phyloP scores from a whole-genome alignment of 1,140 invertebrate genomes.

The Hylaeus volcanicus region DNA sequence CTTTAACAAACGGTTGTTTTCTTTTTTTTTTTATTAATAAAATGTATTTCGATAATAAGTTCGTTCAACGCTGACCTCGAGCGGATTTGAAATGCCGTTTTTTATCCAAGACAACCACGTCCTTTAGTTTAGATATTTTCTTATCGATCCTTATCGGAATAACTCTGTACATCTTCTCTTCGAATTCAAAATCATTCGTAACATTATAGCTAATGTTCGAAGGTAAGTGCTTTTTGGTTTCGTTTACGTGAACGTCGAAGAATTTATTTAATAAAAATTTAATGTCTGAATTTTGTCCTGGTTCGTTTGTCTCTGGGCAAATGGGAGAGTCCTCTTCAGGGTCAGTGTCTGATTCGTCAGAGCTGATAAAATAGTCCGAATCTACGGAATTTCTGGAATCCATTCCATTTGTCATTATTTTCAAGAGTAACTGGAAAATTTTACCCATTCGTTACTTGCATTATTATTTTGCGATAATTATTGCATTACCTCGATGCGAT shows the following conservation, averaged over 20 bases:
- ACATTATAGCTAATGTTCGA: not conserved
- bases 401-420: constrained; percentile 50
- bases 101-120: accelerated
- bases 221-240: not conserved
- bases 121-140: not conserved
- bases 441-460: not conserved
- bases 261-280: constrained; percentile 13
- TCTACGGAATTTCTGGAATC: not conserved
- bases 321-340: not conserved
- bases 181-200: not conserved
- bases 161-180: constrained; percentile 52
- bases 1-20: constrained; percentile 65
- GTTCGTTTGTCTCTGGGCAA: not conserved
- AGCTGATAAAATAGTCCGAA: not conserved
- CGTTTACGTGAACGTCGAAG: not conserved
- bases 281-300: not conserved
- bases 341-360: constrained; percentile 19
- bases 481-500: constrained; percentile 40
- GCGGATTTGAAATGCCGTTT: not conserved
- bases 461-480: not conserved
- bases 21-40: constrained; percentile 65
- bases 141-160: constrained; percentile 34
- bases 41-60: constrained; percentile 49
- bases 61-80: no score
- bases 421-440: constrained; percentile 39